Evolutionary conservation across 2,888 invertebrate genomes (phyloP).

Genomic region (Melieria crassipennis): DNA sequence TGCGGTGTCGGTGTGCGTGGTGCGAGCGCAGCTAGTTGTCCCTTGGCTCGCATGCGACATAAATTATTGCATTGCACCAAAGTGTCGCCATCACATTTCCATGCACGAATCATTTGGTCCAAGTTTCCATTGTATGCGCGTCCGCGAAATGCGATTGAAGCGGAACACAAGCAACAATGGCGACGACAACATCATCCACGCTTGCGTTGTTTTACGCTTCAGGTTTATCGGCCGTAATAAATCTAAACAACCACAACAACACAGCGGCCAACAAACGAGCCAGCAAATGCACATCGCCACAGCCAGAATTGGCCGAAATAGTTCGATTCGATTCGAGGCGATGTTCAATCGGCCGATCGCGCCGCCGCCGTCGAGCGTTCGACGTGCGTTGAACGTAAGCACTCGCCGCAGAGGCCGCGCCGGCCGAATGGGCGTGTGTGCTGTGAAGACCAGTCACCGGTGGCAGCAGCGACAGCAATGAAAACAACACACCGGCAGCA

Average conservation of each 20-base stretch:
- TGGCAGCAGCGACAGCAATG: conserved; percentile 11
- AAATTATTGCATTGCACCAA: no score
- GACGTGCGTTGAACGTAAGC: not conserved
- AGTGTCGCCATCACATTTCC: no score
- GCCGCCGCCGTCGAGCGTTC: not conserved
- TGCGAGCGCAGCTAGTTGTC: no score
- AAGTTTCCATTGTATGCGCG: no score
- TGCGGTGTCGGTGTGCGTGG: no score
- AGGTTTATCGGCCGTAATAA: conserved; percentile 46
- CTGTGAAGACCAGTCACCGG: not conserved
- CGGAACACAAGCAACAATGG: no score
- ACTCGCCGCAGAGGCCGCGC: not conserved
- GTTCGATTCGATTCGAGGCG: not conserved
- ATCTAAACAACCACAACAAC: conserved; percentile 30
- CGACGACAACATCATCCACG: not conserved
- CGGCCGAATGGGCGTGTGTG: not conserved
- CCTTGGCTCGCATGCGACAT: no score
- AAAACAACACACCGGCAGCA: no score
- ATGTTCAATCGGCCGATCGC: not conserved
- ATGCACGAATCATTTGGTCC: no score
- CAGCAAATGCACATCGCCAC: conserved; percentile 11
- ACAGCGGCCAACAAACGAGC: not conserved
- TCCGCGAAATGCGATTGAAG: no score
- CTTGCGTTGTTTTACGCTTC: conserved; percentile 41
- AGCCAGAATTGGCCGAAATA: conserved; percentile 23